Evolutionary conservation across 2,888 invertebrate genomes (phyloP).

Genomic region (Caenorhabditis afra): DNA sequence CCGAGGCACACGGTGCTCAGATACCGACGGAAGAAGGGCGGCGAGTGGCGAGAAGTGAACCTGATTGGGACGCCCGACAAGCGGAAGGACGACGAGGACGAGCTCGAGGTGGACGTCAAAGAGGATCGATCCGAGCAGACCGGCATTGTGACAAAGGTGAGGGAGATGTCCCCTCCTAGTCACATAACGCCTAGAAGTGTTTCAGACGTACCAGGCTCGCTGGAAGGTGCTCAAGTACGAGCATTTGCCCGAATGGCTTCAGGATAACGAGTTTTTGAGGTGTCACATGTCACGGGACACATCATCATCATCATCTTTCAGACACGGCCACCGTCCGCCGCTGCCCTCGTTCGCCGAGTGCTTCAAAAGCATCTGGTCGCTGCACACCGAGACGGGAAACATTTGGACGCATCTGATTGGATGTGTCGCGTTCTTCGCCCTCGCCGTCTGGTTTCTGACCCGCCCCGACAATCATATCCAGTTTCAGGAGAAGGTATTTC

Average conservation of each 20-base stretch:
- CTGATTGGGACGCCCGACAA: slow-evolving; percentile 61
- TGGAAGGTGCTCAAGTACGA: slow-evolving; percentile 85
- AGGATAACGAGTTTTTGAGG: slow-evolving; percentile 82
- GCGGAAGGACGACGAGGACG: slow-evolving; percentile 67
- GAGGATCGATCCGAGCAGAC: slow-evolving; percentile 72
- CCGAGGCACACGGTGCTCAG: slow-evolving; percentile 58
- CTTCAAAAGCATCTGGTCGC: slow-evolving; percentile 96
- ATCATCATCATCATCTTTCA: slow-evolving; percentile 45
- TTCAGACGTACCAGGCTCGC: slow-evolving; percentile 68
- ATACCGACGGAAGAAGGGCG: slow-evolving; percentile 72
- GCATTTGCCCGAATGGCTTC: slow-evolving; percentile 92
- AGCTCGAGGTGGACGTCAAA: slow-evolving; percentile 72
- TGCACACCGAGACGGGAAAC: slow-evolving; percentile 99
- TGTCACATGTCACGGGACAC: slow-evolving; percentile 7
- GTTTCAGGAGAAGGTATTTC: slow-evolving; percentile 90
- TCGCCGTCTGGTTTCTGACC: slow-evolving; percentile 90
- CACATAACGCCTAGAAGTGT: neutral
- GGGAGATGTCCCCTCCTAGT: no score
- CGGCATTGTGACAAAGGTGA: slow-evolving; percentile 68
- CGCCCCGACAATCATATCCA: slow-evolving; percentile 88
- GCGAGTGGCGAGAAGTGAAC: slow-evolving; percentile 73
- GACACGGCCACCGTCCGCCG: slow-evolving; percentile 92
- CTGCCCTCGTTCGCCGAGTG: slow-evolving; percentile 97
- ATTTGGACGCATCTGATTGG: slow-evolving; percentile 96
- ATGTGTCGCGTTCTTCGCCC: slow-evolving; percentile 83